A percentile compares a stretch with the other conserved stretches of the same genome.
phyloP scores from a whole-genome alignment of 2,113 vertebrate genomes.

The Callaeas wilsoni region DNA sequence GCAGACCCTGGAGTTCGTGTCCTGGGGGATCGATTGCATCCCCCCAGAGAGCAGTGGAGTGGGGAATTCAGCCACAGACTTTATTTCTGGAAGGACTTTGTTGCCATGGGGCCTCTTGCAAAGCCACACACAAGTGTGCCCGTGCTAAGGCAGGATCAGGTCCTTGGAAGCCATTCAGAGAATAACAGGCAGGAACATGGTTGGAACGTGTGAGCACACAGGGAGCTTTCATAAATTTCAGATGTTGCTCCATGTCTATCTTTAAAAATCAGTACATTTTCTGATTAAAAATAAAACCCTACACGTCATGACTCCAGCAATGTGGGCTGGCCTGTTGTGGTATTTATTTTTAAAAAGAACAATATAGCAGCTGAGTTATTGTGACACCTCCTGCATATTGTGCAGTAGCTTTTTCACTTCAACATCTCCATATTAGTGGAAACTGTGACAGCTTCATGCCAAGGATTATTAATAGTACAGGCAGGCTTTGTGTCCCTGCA shows the following conservation, averaged over 20 bases:
- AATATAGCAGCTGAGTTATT: slow-evolving; percentile 40
- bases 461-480: slow-evolving; percentile 42
- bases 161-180: background rate
- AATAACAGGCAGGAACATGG: background rate
- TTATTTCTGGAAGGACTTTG: background rate
- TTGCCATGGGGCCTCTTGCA: background rate
- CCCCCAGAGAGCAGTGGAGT: background rate
- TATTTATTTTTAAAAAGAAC: slow-evolving; percentile 58
- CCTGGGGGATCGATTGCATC: background rate
- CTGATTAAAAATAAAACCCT: slow-evolving; percentile 30
- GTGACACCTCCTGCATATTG: slow-evolving; percentile 35
- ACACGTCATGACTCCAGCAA: background rate
- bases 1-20: background rate
- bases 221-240: background rate
- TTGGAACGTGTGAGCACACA: background rate
- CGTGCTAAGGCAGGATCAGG: background rate
- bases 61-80: background rate
- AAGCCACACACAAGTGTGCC: background rate
- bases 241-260: background rate
- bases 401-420: slow-evolving; percentile 21
- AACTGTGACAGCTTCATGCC: slow-evolving; percentile 33
- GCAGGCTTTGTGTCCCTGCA: background rate
- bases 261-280: slow-evolving; percentile 18
- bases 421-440: slow-evolving; percentile 26
- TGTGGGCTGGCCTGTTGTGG: slow-evolving; percentile 12